Percentiles rank a stretch among this genome's conserved stretches.
Evolutionary conservation across 2,888 invertebrate genomes (phyloP).

Genomic region (Miltochrista miniata): DNA sequence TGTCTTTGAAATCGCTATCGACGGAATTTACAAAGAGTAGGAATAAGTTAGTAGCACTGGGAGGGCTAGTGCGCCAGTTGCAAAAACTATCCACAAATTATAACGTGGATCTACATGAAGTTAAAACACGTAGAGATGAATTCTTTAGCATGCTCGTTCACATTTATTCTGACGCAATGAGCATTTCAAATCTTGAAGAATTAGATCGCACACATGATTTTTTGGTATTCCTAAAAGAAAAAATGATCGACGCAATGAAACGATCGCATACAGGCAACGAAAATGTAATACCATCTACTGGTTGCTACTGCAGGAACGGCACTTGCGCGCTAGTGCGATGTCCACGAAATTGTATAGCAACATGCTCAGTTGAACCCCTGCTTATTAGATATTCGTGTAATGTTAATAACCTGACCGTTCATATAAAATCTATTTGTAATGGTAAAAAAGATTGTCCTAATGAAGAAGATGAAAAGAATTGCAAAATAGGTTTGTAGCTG

Average conservation of each 20-base stretch:
- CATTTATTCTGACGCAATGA: conserved; percentile 49
- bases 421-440: conserved; percentile 57
- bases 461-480: conserved; percentile 61
- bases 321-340: conserved; percentile 54
- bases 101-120: conserved; percentile 28
- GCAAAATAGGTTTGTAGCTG: conserved; percentile 53
- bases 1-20: conserved; percentile 43
- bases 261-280: conserved; percentile 59
- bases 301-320: conserved; percentile 55
- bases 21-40: conserved; percentile 35
- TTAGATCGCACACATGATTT: conserved; percentile 48
- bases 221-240: conserved; percentile 50
- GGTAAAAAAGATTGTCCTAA: conserved; percentile 55
- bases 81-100: conserved; percentile 41
- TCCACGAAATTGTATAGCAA: conserved; percentile 48
- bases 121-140: conserved; percentile 49
- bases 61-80: conserved; percentile 40
- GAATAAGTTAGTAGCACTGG: conserved; percentile 40
- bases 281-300: conserved; percentile 42
- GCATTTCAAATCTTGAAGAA: conserved; percentile 27
- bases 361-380: conserved; percentile 52
- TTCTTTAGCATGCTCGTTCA: conserved; percentile 44
- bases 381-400: conserved; percentile 56
- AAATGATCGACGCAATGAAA: conserved; percentile 59
- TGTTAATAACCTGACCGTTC: conserved; percentile 36